Percentiles rank a stretch among this genome's conserved stretches.
These are phyloP conservation scores for Cyprinodon diabolis DNA, from an alignment of 2,797 vertebrate species.

Conservation along the genomic window DNA sequence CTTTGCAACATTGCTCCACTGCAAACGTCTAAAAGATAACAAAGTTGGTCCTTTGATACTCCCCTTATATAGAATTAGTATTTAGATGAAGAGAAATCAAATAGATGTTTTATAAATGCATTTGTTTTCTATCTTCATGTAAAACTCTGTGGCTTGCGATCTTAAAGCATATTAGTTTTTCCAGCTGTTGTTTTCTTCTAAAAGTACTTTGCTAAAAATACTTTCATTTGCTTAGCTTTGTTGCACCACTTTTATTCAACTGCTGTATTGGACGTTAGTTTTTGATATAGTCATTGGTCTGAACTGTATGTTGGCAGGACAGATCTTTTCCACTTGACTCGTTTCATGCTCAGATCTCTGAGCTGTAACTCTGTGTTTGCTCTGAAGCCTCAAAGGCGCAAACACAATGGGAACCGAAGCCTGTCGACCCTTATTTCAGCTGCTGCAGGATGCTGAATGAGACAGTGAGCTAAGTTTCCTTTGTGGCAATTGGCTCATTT, in stretches of 20 bases:
- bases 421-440: conserved; percentile 62
- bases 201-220: conserved; percentile 11
- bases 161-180: neutral
- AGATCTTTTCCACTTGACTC: conserved; percentile 63
- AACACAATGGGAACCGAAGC: conserved; percentile 69
- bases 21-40: no score
- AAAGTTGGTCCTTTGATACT: no score
- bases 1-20: no score
- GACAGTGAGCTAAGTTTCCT: conserved; percentile 22
- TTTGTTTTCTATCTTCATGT: neutral
- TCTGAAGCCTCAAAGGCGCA: conserved; percentile 55
- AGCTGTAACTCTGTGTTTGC: conserved; percentile 47
- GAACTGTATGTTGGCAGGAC: conserved; percentile 45
- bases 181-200: conserved; percentile 4
- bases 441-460: conserved; percentile 9
- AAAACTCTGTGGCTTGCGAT: neutral
- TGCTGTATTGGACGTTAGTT: conserved; percentile 13
- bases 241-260: conserved; percentile 20
- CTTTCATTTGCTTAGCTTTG: conserved; percentile 38
- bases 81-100: no score
- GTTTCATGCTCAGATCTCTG: conserved; percentile 47
- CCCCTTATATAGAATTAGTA: neutral
- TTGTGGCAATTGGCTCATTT: conserved; percentile 11
- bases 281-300: conserved; percentile 39
- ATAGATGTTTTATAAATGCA: neutral